phyloP scores from a whole-genome alignment of 2,113 vertebrate species.

The Gasterosteus nipponicus region DNA sequence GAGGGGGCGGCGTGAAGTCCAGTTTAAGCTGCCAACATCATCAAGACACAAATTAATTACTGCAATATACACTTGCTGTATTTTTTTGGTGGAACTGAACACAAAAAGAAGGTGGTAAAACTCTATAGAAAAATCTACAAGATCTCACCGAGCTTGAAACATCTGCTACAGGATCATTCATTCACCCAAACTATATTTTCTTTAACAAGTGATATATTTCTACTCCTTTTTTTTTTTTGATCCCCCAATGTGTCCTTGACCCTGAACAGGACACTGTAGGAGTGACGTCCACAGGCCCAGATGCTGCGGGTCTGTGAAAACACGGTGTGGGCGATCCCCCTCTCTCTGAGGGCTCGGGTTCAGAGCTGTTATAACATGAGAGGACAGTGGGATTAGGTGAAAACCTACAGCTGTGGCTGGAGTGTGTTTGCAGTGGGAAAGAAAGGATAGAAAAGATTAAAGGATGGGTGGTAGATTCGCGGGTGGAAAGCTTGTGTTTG shows the following conservation, averaged over 20 bases:
- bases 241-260: slow-evolving; percentile 64
- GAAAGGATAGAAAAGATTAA: slow-evolving; percentile 49
- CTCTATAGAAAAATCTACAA: background rate
- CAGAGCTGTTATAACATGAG: slow-evolving; percentile 75
- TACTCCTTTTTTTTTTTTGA: slow-evolving; percentile 55
- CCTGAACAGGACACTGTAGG: slow-evolving; percentile 63
- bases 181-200: slow-evolving; percentile 52
- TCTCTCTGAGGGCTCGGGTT: slow-evolving; percentile 63
- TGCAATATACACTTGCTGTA: background rate
- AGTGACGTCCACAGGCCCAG: slow-evolving; percentile 63
- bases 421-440: slow-evolving; percentile 15
- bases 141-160: background rate
- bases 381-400: slow-evolving; percentile 73
- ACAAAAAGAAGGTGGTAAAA: background rate
- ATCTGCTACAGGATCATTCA: slow-evolving; percentile 15
- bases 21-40: slow-evolving; percentile 3
- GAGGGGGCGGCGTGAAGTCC: background rate
- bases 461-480: slow-evolving; percentile 45
- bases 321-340: slow-evolving; percentile 65
- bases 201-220: slow-evolving; percentile 64
- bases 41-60: background rate
- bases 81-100: background rate
- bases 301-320: slow-evolving; percentile 73
- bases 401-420: slow-evolving; percentile 65
- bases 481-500: slow-evolving; percentile 45